A percentile compares a stretch with the other conserved stretches of the same genome.
Evolutionary conservation across 2,888 invertebrate genomes (phyloP).

Genomic region (Ernsta delagoae): DNA sequence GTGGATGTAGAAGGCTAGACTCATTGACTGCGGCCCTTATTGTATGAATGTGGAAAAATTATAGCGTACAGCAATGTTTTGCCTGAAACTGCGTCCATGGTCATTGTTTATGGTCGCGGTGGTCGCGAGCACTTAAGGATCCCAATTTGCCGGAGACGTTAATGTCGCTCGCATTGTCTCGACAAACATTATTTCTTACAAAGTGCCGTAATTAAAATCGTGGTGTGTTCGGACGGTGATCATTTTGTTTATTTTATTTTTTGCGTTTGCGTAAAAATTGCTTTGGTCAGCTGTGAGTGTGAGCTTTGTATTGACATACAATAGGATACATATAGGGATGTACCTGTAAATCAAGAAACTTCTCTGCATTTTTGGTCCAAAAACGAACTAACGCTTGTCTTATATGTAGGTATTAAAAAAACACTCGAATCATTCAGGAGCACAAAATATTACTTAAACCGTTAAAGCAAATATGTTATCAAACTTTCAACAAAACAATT

Average conservation of each 20-base stretch:
- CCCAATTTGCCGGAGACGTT: slow-evolving; percentile 77
- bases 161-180: slow-evolving; percentile 74
- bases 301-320: too few relatives aligned
- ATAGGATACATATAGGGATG: too few relatives aligned
- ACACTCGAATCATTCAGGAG: too few relatives aligned
- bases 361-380: too few relatives aligned
- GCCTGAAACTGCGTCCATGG: slow-evolving; percentile 76
- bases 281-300: too few relatives aligned
- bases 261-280: too few relatives aligned
- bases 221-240: slow-evolving; percentile 38
- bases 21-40: slow-evolving; percentile 85
- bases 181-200: slow-evolving; percentile 70
- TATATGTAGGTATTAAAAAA: too few relatives aligned
- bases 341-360: too few relatives aligned
- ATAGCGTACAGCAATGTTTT: slow-evolving; percentile 78
- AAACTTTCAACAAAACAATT: slow-evolving; percentile 39
- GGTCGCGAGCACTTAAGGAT: slow-evolving; percentile 72
- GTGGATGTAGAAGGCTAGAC: slow-evolving; percentile 82
- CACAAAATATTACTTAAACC: too few relatives aligned
- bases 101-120: slow-evolving; percentile 73
- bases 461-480: too few relatives aligned
- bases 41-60: slow-evolving; percentile 85
- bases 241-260: slow-evolving; percentile 19
- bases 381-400: too few relatives aligned
- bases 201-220: slow-evolving; percentile 75